These are phyloP conservation scores for Eucera pruinosa DNA, from an alignment of 2,888 invertebrate genomes.

Conservation along the genomic window DNA sequence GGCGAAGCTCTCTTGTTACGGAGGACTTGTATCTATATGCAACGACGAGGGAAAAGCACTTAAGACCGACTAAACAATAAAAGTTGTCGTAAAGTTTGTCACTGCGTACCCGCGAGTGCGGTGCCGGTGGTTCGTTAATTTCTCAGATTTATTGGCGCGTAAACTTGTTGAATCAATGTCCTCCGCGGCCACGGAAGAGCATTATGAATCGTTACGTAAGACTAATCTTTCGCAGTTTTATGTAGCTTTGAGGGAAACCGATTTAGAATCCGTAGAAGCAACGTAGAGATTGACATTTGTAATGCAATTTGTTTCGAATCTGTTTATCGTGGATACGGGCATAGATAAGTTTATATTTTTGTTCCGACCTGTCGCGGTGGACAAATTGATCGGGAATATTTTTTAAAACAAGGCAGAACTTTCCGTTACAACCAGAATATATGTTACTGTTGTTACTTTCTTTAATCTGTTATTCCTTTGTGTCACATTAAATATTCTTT, in stretches of 20 bases:
- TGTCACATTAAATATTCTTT: no score
- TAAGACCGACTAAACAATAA: constrained; percentile 64
- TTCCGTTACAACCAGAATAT: no score
- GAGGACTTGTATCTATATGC: constrained; percentile 17
- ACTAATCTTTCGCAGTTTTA: constrained; percentile 12
- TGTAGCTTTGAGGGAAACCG: neutral
- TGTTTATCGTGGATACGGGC: no score
- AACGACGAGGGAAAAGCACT: constrained; percentile 26
- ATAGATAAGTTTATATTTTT: no score
- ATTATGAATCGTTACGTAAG: constrained; percentile 54
- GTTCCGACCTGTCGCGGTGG: no score
- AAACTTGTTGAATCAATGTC: constrained; percentile 67
- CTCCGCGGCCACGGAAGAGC: constrained; percentile 23
- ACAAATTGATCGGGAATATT: no score
- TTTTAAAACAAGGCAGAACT: no score
- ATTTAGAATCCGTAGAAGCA: no score
- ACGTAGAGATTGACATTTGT: neutral
- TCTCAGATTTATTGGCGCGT: constrained; percentile 67
- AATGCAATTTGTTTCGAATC: no score
- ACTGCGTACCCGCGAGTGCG: constrained; percentile 2
- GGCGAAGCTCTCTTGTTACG: constrained; percentile 36
- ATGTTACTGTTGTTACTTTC: no score
- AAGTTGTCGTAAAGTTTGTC: constrained; percentile 69
- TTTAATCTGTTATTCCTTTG: no score
- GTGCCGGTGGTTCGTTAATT: constrained; percentile 65